These are phyloP conservation scores for Latheticus oryzae DNA, from an alignment of 2,888 invertebrate genomes.

Conservation along the genomic window DNA sequence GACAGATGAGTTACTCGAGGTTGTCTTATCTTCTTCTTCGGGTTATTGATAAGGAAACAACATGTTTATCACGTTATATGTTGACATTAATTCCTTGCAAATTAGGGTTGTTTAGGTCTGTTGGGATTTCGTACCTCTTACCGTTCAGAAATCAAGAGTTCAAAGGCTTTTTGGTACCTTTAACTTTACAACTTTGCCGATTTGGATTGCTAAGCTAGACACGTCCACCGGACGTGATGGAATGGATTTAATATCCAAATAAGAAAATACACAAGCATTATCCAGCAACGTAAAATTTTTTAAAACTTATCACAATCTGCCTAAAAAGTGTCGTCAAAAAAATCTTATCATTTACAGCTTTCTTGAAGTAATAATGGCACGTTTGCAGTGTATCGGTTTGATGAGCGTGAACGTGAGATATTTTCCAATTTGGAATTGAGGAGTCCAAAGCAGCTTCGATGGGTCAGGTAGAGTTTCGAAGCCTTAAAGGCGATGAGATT, in stretches of 20 bases:
- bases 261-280: constrained; percentile 24
- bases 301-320: no score
- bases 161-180: constrained; percentile 17
- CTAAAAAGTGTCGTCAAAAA: no score
- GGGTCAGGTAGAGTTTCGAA: constrained; percentile 20
- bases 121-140: constrained; percentile 7
- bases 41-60: constrained; percentile 23
- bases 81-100: constrained; percentile 9
- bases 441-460: constrained; percentile 1
- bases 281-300: no score
- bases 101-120: constrained; percentile 22
- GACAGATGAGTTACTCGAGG: constrained; percentile 33
- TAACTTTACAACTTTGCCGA: constrained; percentile 19
- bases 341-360: no score
- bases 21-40: constrained; percentile 23
- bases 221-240: constrained; percentile 16
- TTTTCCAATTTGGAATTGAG: constrained; percentile 25
- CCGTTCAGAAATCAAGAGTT: constrained; percentile 23
- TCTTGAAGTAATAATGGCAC: constrained; percentile 6
- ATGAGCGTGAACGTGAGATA: constrained; percentile 23
- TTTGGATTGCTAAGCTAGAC: constrained; percentile 18
- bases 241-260: constrained; percentile 15
- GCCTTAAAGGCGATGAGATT: constrained; percentile 20
- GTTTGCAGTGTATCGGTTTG: constrained; percentile 13
- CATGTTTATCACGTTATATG: constrained; percentile 23